Evolutionary conservation across 1,140 invertebrate species (phyloP), one percentile per base, ranked within the genome.

Genomic region (Leptinotarsa undecemlineata): DNA sequence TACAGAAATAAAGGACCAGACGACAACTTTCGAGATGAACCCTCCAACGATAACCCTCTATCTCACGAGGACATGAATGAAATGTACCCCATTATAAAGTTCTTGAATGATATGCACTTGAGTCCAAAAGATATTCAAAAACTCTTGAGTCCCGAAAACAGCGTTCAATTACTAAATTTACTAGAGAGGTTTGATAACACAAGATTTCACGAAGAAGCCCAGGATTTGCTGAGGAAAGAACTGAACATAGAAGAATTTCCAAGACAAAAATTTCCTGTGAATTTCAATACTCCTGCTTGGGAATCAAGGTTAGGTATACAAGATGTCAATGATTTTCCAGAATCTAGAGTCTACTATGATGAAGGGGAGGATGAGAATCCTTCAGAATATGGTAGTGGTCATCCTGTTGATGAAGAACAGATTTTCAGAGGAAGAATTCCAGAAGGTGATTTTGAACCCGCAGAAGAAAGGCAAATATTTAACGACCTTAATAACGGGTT

Each of bases 331-430:
- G 81, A 82, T 17, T 83, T 89, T 42, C 85, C 86, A 17, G 89
- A 90, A 81, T 85, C 85, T 48, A 84, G 88, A 61, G 86, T 89
- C 74, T 87, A 89, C 74, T 84, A 85, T 57, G 86, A 89, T 48
- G 88, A 87, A 76, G 86, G 76, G 4, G 86, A 77, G 4, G 61
- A 75, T 48, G 72, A 74, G 15, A 62, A 75, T 26, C 72, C 76
- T 48, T 33, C 67, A 13, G 78, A 80, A 48, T 75, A 75, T 23
- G 75, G 72, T 15, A 79, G 77, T 63, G 75, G 77, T 62, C 60
- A 74, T 8, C 70, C 76, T 2, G 20, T 42, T 17, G 11, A 26
- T 14, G 26, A 20, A 3, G 74, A 74, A 23, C 66, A 72, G 47
- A 74, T 74, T 17, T 79, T 79, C 66, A 70, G 73, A 60, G 78